Evolutionary conservation across 2,797 vertebrate genomes (phyloP), one percentile per base, ranked within the genome.

Genomic region (Cygnus olor): DNA sequence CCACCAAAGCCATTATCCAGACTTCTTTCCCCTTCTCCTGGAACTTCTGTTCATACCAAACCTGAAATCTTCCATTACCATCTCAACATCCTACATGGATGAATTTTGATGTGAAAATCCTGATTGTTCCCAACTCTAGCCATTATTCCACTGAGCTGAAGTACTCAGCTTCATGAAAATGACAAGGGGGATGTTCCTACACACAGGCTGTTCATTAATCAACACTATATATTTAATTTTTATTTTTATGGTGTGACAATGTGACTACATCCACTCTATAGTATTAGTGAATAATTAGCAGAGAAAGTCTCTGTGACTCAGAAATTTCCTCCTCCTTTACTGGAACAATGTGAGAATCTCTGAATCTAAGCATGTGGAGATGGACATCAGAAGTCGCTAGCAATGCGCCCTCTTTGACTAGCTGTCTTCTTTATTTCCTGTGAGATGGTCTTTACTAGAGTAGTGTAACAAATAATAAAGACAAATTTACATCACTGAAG

Each of bases 341-440:
- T 86, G 38, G 38, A 94, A 54, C 12, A 83, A 25, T 6, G 6
- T 42, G 21, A 60, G 20, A 34, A 13, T 76, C 34, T 88, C 66
- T 70, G 22, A 86, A 69, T 71, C 44, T 53, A 11, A 2, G 1
- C 25, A 24, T 0, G 0, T 54, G 34, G 28, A 76, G 42, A 22
- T 21, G 15, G 85, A 56, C 34, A 40, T 72, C 58, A 63, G 34
- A 83, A 95, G 56, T 80, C 34, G 38, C 65, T 58, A 63, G 44
- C 7, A 1, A 3, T 32, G 49, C 30, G 15, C 76, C 49, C 10
- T 85, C 34, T 61, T 76, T 66, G 24, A 70, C 54, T 51, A 38
- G 20, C 72, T 89, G 32, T 34, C 16, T 10, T n/a, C 65, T 91
- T 89, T 63, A 79, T 88, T 94, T 94, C 51, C 63, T 70, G 9